phyloP scores from a whole-genome alignment of 2,888 invertebrate genomes.

The Torymus texanus region DNA sequence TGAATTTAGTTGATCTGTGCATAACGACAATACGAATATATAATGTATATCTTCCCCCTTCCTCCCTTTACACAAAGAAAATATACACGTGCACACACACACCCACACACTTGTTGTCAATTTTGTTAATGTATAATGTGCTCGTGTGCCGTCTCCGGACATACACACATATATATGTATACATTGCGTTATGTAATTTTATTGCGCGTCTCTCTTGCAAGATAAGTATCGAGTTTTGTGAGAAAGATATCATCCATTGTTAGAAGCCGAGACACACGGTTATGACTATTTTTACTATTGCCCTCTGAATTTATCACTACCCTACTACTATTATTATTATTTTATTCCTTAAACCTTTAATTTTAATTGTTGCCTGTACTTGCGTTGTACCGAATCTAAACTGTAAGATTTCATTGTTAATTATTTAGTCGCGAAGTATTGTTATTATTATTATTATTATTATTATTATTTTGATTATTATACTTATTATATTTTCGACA shows the following conservation, averaged over 20 bases:
- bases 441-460: conserved; percentile 52
- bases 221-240: conserved; percentile 3
- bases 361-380: conserved; percentile 51
- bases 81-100: no score
- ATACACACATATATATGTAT: conserved; percentile 12
- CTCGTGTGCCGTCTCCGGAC: conserved; percentile 7
- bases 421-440: conserved; percentile 53
- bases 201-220: no score
- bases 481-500: conserved; percentile 59
- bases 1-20: conserved; percentile 36
- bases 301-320: conserved; percentile 33
- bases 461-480: conserved; percentile 51
- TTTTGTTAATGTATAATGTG: conserved; percentile 34
- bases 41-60: no score
- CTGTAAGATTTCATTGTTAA: conserved; percentile 54
- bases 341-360: conserved; percentile 39
- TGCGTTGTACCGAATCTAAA: conserved; percentile 41
- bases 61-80: no score
- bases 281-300: conserved; percentile 53
- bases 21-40: conserved; percentile 36
- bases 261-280: conserved; percentile 41
- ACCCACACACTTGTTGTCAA: conserved; percentile 17
- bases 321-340: conserved; percentile 41
- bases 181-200: conserved; percentile 26
- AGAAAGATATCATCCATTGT: conserved; percentile 40